Evolutionary conservation across 1,140 invertebrate species (phyloP), one percentile per base, ranked within the genome.

Genomic region (Sinella curviseta): DNA sequence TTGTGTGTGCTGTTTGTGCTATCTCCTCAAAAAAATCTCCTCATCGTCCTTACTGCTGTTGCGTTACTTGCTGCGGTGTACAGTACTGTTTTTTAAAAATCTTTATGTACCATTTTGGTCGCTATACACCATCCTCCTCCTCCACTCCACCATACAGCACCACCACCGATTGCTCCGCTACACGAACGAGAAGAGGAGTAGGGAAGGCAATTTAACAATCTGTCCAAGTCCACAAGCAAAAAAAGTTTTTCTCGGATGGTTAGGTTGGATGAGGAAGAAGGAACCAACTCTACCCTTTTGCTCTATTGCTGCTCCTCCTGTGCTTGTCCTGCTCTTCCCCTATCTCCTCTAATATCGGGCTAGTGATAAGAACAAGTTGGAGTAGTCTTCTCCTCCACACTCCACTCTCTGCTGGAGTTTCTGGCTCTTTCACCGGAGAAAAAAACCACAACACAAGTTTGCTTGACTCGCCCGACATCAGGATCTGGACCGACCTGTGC

Each of bases 231-330:
- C 20, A 20, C 20, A 20, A 48, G 39, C 8, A 20, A 48, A 20
- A 48, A 48, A 48, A 48, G 39, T 48, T 48, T 48, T 17, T 60
- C 57, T 60, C 57, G 57, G 57, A 60, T 60, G 12, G 57, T 60
- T 60, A 26, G 39, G n/a, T n/a, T n/a, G n/a, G 39, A 48, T 17
- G 24, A 8, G 57, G 24, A n/a, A n/a, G 57, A 60, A 60, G 24
- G 24, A 60, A n/a, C 4, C 39, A 48, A 12, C 8, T 48, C 39
- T 48, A 8, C 39, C n/a, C n/a, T n/a, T n/a, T n/a, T n/a, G n/a
- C n/a, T n/a, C n/a, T n/a, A n/a, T n/a, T n/a, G n/a, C n/a, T n/a
- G n/a, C n/a, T n/a, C n/a, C n/a, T n/a, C n/a, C n/a, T n/a, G n/a
- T n/a, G n/a, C n/a, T n/a, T n/a, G n/a, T n/a, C n/a, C n/a, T n/a